phyloP scores from a whole-genome alignment of 2,888 invertebrate genomes.

The Hypena proboscidalis region DNA sequence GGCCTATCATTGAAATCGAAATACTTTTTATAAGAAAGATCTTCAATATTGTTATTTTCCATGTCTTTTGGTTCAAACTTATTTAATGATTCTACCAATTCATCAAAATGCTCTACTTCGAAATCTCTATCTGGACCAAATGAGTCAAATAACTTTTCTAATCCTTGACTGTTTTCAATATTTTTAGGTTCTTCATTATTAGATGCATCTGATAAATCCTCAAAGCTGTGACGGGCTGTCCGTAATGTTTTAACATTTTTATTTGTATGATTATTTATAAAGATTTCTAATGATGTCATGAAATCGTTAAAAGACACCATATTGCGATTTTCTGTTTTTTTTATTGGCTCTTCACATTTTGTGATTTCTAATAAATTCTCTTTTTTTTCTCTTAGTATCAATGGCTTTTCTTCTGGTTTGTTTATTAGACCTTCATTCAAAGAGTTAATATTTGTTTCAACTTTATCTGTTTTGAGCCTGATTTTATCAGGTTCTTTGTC shows the following conservation, averaged over 20 bases:
- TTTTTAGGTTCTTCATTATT: constrained; percentile 26
- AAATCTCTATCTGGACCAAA: constrained; percentile 38
- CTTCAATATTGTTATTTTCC: neutral
- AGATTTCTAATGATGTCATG: no score
- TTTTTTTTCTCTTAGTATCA: constrained; percentile 5
- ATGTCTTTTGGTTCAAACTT: constrained; percentile 16
- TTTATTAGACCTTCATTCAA: no score
- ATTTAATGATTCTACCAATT: constrained; percentile 58
- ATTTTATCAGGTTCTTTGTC: no score
- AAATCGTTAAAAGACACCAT: no score
- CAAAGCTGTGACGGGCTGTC: no score
- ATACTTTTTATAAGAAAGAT: neutral
- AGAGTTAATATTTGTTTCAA: no score
- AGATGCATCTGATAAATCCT: constrained; percentile 53
- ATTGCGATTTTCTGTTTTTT: no score
- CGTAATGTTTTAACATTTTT: no score
- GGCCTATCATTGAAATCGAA: neutral
- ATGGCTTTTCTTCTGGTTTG: neutral
- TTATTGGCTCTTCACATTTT: constrained; percentile 25
- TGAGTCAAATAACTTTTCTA: constrained; percentile 50
- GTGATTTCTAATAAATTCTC: constrained; percentile 22
- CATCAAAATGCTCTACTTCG: constrained; percentile 55
- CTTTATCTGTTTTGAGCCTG: no score
- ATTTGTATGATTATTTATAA: no score
- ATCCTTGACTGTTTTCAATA: constrained; percentile 32